A percentile compares a stretch with the other conserved stretches of the same genome.
These are phyloP conservation scores for Vultur gryphus DNA, from an alignment of 2,797 vertebrate species.

Conservation along the genomic window DNA sequence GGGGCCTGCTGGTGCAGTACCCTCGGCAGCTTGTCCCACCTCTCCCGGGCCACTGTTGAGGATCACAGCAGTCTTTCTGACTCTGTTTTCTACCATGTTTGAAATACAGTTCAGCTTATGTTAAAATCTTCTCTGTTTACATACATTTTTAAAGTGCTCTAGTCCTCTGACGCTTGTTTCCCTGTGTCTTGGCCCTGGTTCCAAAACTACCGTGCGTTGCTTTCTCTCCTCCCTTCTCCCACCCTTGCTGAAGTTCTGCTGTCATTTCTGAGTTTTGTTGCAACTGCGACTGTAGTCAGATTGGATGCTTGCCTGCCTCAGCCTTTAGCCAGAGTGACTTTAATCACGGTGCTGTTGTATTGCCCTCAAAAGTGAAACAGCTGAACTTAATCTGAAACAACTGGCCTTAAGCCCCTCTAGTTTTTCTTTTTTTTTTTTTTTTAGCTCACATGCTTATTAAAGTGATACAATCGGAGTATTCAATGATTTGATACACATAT, in stretches of 20 bases:
- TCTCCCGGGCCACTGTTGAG: neutral
- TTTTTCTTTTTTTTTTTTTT: neutral
- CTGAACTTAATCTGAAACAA: slow-evolving; percentile 59
- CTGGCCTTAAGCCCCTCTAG: neutral
- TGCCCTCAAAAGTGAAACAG: slow-evolving; percentile 32
- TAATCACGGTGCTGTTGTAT: neutral
- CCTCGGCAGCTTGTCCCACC: neutral
- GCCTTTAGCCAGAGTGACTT: neutral
- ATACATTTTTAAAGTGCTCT: neutral
- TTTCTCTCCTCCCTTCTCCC: neutral
- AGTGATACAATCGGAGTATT: neutral
- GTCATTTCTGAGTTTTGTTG: neutral
- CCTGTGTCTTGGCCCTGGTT: neutral
- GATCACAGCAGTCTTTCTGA: neutral
- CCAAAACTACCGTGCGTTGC: neutral
- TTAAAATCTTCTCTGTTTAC: neutral
- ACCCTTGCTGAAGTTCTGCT: neutral
- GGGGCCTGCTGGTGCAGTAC: neutral
- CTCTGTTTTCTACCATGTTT: neutral
- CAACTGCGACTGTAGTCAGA: neutral
- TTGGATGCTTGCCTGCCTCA: neutral
- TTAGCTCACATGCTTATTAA: neutral
- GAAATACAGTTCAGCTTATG: neutral
- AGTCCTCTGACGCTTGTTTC: neutral
- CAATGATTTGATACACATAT: neutral